Base-by-base conservation (phyloP, 2,797 vertebrate species). In the Merluccius polli region DNA sequence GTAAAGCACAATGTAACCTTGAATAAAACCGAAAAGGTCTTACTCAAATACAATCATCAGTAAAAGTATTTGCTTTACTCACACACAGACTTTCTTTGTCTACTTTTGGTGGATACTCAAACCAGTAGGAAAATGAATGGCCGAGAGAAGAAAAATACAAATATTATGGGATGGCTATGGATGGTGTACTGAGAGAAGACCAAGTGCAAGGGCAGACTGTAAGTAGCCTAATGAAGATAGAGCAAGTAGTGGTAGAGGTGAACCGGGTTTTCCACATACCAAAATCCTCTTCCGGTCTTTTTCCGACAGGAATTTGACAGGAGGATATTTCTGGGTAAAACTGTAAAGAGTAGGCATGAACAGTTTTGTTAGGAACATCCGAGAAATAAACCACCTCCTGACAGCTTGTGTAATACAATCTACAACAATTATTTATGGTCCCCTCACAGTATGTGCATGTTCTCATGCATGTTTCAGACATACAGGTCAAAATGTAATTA, bases 261-360 rank as follows among this genome's bases (percentile, higher is more conserved):
- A n/a, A 24, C 8, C 72, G 21, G 11, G 12, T 32, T 24, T 74
- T 35, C 65, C 2, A 87, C 96, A 93, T 94, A 99, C 98, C 97
- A 99, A 89, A 91, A 99, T 99, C 92, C 97, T 95, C 90, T 99
- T 99, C 74, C 98, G 95, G 88, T 99, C 97, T 88, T 98, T 99
- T 91, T 99, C 97, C 6, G 97, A 99, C 72, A 99, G 93, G 91
- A 99, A 99, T 91, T 99, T 99, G 82, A 99, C 97, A 0, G 97
- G 98, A 24, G 98, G 98, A 72, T 99, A 99, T 90, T 99, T 99
- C 90, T 98, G 97, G 69, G 94, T 97, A 87, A 98, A 95, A 92
- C 97, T 99, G 90, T 2, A 82, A 81, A 84, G 81, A 65, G 31
- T 81, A 21, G 77, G 75, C 32, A 85, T 5, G 35, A 4, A 73